Evolutionary conservation across 2,888 invertebrate species (phyloP), one percentile per base, ranked within the genome.

Genomic region (Acanthoscelides obtectus): DNA sequence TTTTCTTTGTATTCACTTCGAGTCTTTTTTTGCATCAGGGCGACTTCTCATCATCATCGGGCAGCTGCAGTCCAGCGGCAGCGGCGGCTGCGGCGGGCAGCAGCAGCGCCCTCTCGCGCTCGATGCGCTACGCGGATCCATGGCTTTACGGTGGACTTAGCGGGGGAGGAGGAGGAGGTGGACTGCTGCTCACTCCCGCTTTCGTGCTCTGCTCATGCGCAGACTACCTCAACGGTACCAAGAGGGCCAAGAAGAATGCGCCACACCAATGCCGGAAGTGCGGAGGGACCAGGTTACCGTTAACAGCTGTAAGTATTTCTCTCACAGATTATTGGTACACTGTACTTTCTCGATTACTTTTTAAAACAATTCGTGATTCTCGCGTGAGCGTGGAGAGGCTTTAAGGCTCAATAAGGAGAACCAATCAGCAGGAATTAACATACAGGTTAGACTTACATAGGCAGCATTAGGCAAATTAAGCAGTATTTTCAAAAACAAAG

Each of bases 101-200:
- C 45, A 17, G 45, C 12, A 91, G 91, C 80, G 90, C 93, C n/a
- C 84, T 94, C 70, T 92, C 93, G 72, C 92, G 93, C 84, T 93
- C 94, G 81, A 94, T 94, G 94, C 91, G 92, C 84, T 93, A 93
- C 86, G 93, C 93, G 64, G 93, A 95, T 82, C 93, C 94, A 71
- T 95, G 94, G 94, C 88, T 94, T 20, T 94, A 95, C 82, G 93
- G 94, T 79, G 93, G 21, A 70, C n/a, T n/a, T n/a, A n/a, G n/a
- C n/a, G 74, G 72, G 84, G 87, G 76, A 63, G 22, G 20, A 0
- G 17, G 64, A 1, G 64, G 64, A 8, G 80, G 83, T 77, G 78
- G 82, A 12, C 76, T 84, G 20, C 77, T 84, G 6, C 77, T 85
- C 25, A 88, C 90, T 69, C 91, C 91, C 73, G 90, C 93, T 73